phyloP scores from a whole-genome alignment of 2,888 invertebrate species.

The Mesorhabditis spiculigera region DNA sequence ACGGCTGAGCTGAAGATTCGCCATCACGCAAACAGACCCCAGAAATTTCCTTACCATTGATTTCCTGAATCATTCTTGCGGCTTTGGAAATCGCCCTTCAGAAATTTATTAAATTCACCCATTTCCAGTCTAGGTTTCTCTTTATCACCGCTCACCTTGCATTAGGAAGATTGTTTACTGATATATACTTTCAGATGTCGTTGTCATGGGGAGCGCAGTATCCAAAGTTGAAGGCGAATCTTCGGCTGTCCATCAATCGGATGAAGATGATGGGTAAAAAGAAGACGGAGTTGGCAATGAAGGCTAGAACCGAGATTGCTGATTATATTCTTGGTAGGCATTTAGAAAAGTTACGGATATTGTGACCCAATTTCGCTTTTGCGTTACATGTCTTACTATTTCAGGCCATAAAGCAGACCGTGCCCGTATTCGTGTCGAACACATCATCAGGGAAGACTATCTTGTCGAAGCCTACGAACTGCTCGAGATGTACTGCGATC shows the following conservation, averaged over 20 bases:
- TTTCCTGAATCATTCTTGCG: too few relatives aligned
- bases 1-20: too few relatives aligned
- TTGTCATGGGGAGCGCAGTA: conserved; percentile 83
- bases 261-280: conserved; percentile 92
- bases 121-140: too few relatives aligned
- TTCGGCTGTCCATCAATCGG: conserved; percentile 85
- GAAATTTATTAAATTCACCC: too few relatives aligned
- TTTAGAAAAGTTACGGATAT: background rate
- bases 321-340: conserved; percentile 82
- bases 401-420: conserved; percentile 64
- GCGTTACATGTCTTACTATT: conserved; percentile 10
- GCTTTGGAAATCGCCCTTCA: too few relatives aligned
- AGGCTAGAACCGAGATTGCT: conserved; percentile 92
- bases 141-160: too few relatives aligned
- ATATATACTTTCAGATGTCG: conserved; percentile 35
- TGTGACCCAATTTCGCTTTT: background rate
- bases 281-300: conserved; percentile 91
- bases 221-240: conserved; percentile 88
- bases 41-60: too few relatives aligned
- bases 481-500: conserved; percentile 97
- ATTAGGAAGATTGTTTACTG: too few relatives aligned
- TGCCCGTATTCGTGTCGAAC: conserved; percentile 94
- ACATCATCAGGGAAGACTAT: conserved; percentile 91
- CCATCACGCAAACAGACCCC: too few relatives aligned
- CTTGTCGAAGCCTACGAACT: conserved; percentile 98